Base-by-base conservation (phyloP, 2,113 vertebrate species). In the Geococcyx californianus region DNA sequence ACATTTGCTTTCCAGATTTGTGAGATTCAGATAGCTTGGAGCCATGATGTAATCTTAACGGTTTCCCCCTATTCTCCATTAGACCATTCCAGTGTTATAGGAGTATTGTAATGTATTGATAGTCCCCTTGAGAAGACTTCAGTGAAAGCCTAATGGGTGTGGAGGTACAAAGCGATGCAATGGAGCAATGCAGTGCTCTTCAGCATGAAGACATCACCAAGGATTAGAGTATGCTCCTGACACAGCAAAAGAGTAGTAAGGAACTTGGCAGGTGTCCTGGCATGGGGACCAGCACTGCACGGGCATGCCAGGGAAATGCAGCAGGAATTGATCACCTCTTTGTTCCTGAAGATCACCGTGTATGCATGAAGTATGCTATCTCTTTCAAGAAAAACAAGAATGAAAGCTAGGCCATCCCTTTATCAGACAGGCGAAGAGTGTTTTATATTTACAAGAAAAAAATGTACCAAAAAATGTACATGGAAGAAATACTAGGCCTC, bases 1-100 rank as follows among this genome's bases (percentile, higher is more conserved):
- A 94, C 78, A 92, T 95, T 93, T 94, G 80, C 64, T 94, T 96
- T 96, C 80, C 90, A 93, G 77, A 94, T 92, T 74, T 92, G 80
- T 3, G 5, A 9, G 14, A 72, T 78, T 64, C 77, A 49, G 90
- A 54, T 70, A 82, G 47, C 68, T 70, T 85, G 64, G 83, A 97
- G 89, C 64, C 4, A 1, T 89, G 90, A 90, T 33, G 75, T 84
- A 91, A 95, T 93, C 73, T 78, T 86, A 94, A 93, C 3, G 7
- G 90, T 96, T 96, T 97, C 95, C 92, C 76, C 66, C 76, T 58
- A 93, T 96, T 96, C 79, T 95, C 83, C 66, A 38, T 17, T 49
- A 90, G 68, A 31, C 51, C 45, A n/a, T 75, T 87, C 20, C 66
- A 82, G 49, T 36, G 49, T 54, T 45, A 38, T 33, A 60, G 49